Base-by-base conservation (phyloP, 2,888 invertebrate species). In the Scaeva pyrastri region DNA sequence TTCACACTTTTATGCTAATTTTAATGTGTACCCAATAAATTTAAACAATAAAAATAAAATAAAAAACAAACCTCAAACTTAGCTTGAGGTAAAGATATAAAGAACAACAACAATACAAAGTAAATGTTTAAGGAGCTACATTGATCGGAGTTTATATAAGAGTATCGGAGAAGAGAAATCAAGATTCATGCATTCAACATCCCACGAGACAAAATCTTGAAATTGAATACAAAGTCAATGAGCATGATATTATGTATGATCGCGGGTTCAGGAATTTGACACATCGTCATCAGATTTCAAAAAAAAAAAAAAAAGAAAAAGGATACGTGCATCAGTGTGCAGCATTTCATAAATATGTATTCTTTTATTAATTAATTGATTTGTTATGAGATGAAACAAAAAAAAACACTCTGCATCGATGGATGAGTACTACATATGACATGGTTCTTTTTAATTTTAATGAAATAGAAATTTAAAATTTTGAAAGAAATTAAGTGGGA, bases 1-100 rank as follows among this genome's bases (percentile, higher is more conserved):
- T 87, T 88, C 87, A 87, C 88, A 87, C 84, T 71, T 71, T 81
- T 82, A 87, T 88, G 88, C 87, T 88, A 87, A 88, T 88, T 88
- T 87, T 23, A 31, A 31, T 45, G 45, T 74, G 84, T 87, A 76
- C 66, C 79, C 60, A 71, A 66, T 68, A 43, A 60, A 52, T 76
- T 60, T 60, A 55, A 68, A 75, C 23, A 72, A 74, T 58, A 75
- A 66, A 48, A 60, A 10, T 66, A 78, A 74, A 84, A 75, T 41
- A 0, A 50, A 39, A 58, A 26, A 16, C 1, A 16, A 16, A 58
- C 36, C n/a, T 48, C 16, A 48, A 16, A 14, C 7, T 23, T 14
- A 52, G 0, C 39, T 50, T 12, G 31, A 48, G 26, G 48, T 21
- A 48, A 8, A 41, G 43, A 52, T 23, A 66, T 21, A 48, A 8